phyloP scores from a whole-genome alignment of 1,140 invertebrate genomes.

The Bombus breviceps region DNA sequence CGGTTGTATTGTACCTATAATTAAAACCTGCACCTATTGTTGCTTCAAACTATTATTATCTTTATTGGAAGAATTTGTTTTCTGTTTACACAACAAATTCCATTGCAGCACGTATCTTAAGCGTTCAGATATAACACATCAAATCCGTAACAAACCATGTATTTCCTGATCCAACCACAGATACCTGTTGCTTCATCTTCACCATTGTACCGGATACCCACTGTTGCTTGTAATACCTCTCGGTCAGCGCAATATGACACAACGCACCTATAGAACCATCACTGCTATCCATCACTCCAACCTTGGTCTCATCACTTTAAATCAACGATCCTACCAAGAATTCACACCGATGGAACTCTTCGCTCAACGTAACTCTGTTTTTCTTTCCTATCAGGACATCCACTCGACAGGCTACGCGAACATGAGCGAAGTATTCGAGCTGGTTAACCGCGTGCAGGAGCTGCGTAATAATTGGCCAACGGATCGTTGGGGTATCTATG shows the following conservation, averaged over 20 bases:
- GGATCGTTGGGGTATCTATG: slow-evolving; percentile 87
- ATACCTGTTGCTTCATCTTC: slow-evolving; percentile 16
- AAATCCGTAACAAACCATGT: neutral
- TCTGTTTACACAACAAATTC: neutral
- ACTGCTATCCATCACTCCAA: neutral
- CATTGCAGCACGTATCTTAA: neutral
- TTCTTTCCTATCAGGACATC: slow-evolving; percentile 83
- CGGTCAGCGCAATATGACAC: neutral
- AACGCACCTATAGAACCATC: neutral
- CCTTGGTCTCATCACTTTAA: too few species aligned
- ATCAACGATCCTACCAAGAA: neutral
- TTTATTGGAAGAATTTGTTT: neutral
- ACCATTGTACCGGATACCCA: neutral
- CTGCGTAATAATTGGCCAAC: slow-evolving; percentile 88
- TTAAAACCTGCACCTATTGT: neutral
- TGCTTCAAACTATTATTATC: neutral
- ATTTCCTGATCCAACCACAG: neutral
- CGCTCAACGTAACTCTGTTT: neutral
- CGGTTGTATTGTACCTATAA: neutral
- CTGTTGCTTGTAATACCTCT: neutral
- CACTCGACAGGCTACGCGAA: slow-evolving; percentile 95
- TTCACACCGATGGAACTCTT: neutral
- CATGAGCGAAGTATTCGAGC: slow-evolving; percentile 91
- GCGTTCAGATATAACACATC: neutral
- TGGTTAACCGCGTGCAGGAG: slow-evolving; percentile 88